These are phyloP conservation scores for Vulpes lagopus DNA, from an alignment of 2,113 vertebrate species.

Conservation along the genomic window DNA sequence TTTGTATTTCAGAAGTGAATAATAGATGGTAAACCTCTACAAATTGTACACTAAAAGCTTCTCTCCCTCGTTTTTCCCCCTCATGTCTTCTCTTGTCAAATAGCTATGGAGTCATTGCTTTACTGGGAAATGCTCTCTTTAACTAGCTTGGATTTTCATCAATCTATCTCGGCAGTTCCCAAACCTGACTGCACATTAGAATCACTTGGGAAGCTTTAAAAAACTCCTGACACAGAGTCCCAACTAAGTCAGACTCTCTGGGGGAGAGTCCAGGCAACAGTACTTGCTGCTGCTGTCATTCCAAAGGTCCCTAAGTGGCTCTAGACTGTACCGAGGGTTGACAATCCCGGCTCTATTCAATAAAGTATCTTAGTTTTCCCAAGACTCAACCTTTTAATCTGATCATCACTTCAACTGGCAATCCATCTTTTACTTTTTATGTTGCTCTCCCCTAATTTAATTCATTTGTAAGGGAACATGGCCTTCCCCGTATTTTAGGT, in stretches of 20 bases:
- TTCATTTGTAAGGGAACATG: conserved; percentile 44
- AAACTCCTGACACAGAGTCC: not conserved
- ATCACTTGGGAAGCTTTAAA: not conserved
- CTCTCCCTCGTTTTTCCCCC: not conserved
- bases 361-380: not conserved
- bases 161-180: not conserved
- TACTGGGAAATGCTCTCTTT: conserved; percentile 22
- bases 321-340: not conserved
- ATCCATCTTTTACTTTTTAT: conserved; percentile 39
- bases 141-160: not conserved
- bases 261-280: too few species aligned
- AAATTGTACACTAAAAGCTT: not conserved
- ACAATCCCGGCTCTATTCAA: not conserved
- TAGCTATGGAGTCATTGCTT: not conserved
- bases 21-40: not conserved
- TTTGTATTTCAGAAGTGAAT: conserved; percentile 11
- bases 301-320: not conserved
- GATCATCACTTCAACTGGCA: not conserved
- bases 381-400: conserved; percentile 17
- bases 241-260: not conserved
- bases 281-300: not conserved
- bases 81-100: not conserved
- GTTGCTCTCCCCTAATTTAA: conserved; percentile 49
- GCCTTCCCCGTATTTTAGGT: not conserved
- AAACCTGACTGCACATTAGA: not conserved